Base-by-base conservation (phyloP, 2,888 invertebrate genomes). In the Kryphioiulus occultus region DNA sequence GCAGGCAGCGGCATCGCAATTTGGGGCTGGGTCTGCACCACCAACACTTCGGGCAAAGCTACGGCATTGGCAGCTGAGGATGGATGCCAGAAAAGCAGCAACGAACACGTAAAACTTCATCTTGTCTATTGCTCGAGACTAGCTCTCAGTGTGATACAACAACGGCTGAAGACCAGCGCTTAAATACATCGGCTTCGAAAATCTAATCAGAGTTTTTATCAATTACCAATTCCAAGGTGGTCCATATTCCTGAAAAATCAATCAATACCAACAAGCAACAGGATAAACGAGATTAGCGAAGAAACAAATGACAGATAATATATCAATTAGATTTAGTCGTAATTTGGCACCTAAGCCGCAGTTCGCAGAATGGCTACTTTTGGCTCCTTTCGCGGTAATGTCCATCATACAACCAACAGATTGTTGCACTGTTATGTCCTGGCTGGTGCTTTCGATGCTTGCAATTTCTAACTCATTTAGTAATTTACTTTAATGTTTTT, bases 1-100 rank as follows among this genome's bases (percentile, higher is more conserved):
- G 90, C 94, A 94, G 9, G 90, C 89, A n/a, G 91, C 91, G 4
- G 89, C 87, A 89, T 92, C 90, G 90, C 93, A 93, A 26, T 22
- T 19, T 17, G 83, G 35, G 9, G 88, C 88, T 5, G 53, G 44
- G n/a, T 85, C 44, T 19, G n/a, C n/a, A n/a, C n/a, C 84, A 83
- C 39, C 39, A 9, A 83, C 30, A 12, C 12, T 32, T 4, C 22
- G n/a, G 22, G 22, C 22, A n/a, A 59, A n/a, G 10, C 84, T 35
- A n/a, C 35, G 35, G 84, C 84, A 42, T 5, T 84, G 84, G 32
- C 26, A n/a, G 19, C 30, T n/a, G 9, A 84, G 9, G 19, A 42
- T 39, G 10, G 32, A 30, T 32, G 84, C 84, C 17, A 83, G 39
- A 12, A 83, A 32, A 32, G 39, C 84, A n/a, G 84, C 84, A 19